These are phyloP conservation scores for Physeter macrocephalus DNA, from an alignment of 2,113 vertebrate genomes.

Conservation along the genomic window DNA sequence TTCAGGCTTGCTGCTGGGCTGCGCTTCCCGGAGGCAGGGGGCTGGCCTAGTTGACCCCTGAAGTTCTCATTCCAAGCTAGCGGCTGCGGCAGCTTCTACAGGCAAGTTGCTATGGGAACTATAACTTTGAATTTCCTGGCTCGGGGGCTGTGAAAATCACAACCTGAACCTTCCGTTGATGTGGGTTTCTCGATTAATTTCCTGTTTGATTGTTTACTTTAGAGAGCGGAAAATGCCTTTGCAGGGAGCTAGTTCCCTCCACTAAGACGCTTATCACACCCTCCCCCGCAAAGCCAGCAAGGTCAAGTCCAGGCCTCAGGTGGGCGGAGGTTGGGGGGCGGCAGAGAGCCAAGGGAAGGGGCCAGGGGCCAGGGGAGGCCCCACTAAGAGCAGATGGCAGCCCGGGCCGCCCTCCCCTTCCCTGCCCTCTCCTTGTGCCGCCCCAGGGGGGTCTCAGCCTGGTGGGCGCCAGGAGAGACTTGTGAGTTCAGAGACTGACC, in stretches of 20 bases:
- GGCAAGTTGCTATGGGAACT: slow-evolving; percentile 70
- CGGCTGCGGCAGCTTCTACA: background rate
- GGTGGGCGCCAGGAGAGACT: background rate
- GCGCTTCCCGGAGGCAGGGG: background rate
- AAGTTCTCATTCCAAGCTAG: slow-evolving; percentile 30
- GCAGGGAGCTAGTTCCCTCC: slow-evolving; percentile 58
- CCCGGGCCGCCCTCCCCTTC: background rate
- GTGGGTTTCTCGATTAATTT: slow-evolving; percentile 76
- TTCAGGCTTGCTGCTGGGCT: background rate
- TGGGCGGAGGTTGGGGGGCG: background rate
- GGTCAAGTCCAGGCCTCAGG: slow-evolving; percentile 68
- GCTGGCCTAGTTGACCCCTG: slow-evolving; percentile 18
- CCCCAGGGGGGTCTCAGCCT: background rate
- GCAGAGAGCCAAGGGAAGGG: background rate
- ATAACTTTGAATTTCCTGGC: slow-evolving; percentile 75
- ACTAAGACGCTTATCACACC: slow-evolving; percentile 43
- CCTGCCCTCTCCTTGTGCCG: background rate
- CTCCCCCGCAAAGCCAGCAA: slow-evolving; percentile 22
- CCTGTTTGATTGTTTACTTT: slow-evolving; percentile 78
- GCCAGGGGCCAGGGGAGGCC: background rate
- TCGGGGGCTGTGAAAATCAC: slow-evolving; percentile 75
- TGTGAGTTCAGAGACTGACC: background rate
- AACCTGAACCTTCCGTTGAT: slow-evolving; percentile 74
- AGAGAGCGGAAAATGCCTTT: slow-evolving; percentile 73
- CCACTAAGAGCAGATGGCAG: background rate